Evolutionary conservation across 2,797 vertebrate genomes (phyloP).

Genomic region (Clarias platycephalus): DNA sequence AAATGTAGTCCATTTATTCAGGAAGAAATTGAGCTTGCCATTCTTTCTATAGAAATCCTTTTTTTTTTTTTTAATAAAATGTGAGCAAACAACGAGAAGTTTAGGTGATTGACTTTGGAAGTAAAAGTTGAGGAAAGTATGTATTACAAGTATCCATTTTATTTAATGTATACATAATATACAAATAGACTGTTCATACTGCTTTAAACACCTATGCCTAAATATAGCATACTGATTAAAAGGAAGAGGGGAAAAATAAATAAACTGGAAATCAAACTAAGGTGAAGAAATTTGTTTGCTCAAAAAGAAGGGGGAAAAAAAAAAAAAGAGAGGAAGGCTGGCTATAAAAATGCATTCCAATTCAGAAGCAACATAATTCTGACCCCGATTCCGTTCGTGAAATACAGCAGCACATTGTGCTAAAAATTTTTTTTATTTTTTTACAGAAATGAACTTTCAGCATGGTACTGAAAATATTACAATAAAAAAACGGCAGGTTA

Average conservation of each 20-base stretch:
- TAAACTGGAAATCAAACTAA: slow-evolving; percentile 85
- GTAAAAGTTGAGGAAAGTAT: slow-evolving; percentile 71
- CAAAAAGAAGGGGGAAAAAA: slow-evolving; percentile 70
- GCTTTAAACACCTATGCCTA: slow-evolving; percentile 81
- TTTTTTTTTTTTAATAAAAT: slow-evolving; percentile 79
- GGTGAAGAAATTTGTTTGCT: slow-evolving; percentile 67
- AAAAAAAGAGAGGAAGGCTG: slow-evolving; percentile 48
- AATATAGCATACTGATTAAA: slow-evolving; percentile 83
- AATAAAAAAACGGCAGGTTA: slow-evolving; percentile 83
- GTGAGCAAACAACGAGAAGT: slow-evolving; percentile 78
- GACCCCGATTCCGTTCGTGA: slow-evolving; percentile 75
- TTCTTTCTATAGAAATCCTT: slow-evolving; percentile 74
- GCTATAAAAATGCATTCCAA: slow-evolving; percentile 80
- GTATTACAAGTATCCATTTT: slow-evolving; percentile 78
- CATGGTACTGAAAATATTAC: slow-evolving; percentile 86
- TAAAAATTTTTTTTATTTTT: slow-evolving; percentile 64
- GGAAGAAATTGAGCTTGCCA: slow-evolving; percentile 70
- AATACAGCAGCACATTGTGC: slow-evolving; percentile 88
- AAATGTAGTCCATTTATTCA: slow-evolving; percentile 82
- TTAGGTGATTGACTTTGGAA: slow-evolving; percentile 72
- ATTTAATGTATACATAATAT: slow-evolving; percentile 91
- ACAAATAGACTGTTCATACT: slow-evolving; percentile 90
- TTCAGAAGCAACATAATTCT: slow-evolving; percentile 78
- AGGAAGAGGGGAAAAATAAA: slow-evolving; percentile 88
- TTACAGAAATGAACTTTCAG: slow-evolving; percentile 86